phyloP scores from a whole-genome alignment of 1,140 invertebrate species.

The Potamilus streckersoni region DNA sequence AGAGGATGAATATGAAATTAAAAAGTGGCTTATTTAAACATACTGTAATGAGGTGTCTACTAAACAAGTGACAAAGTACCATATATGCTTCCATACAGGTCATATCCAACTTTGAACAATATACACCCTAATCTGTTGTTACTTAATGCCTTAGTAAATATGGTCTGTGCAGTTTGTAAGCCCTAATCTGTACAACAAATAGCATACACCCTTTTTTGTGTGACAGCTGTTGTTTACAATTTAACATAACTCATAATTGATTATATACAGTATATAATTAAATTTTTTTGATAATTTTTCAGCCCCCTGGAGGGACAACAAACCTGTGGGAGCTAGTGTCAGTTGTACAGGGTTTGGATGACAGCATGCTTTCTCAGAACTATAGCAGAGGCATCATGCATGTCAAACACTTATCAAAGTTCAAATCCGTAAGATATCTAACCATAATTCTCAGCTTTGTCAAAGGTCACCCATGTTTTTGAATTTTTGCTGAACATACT shows the following conservation, averaged over 20 bases:
- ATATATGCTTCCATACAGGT: too few species aligned
- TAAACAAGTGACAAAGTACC: neutral
- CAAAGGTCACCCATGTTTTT: too few species aligned
- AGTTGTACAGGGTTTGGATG: conserved; percentile 59
- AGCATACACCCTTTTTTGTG: too few species aligned
- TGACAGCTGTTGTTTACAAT: too few species aligned
- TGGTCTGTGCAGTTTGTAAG: too few species aligned
- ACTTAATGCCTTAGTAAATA: too few species aligned
- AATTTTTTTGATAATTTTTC: conserved; percentile 18
- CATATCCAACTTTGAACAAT: too few species aligned
- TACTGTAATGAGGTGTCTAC: neutral
- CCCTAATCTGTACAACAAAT: too few species aligned
- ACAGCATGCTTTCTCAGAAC: conserved; percentile 56
- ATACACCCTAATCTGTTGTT: neutral
- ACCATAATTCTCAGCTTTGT: too few species aligned
- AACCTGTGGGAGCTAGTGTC: conserved; percentile 70
- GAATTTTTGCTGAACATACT: too few species aligned
- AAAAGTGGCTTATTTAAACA: neutral
- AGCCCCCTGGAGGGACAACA: conserved; percentile 60
- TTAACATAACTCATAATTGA: too few species aligned
- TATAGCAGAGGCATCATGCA: conserved; percentile 69
- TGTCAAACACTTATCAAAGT: conserved; percentile 65
- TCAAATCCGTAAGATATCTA: conserved; percentile 59
- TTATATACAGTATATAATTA: neutral
- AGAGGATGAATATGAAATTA: too few species aligned